A percentile compares a stretch with the other conserved stretches of the same genome.
Conservation (phyloP, 2,797 vertebrate species). For the Hoplostethus atlanticus region DNA sequence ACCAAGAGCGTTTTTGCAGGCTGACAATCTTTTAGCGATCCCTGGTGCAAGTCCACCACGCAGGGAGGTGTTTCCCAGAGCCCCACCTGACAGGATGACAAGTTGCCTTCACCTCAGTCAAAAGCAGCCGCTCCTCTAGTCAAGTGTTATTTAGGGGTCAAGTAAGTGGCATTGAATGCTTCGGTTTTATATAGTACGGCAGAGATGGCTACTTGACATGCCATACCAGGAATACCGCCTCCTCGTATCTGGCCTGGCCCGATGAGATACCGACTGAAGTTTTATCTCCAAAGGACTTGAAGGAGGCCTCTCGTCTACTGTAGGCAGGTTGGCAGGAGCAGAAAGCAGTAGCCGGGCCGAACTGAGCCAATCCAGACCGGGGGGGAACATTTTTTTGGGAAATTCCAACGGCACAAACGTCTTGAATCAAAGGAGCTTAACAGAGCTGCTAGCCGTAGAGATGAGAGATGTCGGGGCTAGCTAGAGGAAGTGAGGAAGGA, state of each 20-base stretch:
- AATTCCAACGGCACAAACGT: constrained; percentile 71
- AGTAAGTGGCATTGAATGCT: constrained; percentile 52
- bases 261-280: constrained; percentile 51
- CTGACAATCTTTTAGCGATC: not conserved
- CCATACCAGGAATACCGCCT: constrained; percentile 78
- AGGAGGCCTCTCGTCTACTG: constrained; percentile 69
- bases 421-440: constrained; percentile 62
- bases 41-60: not conserved
- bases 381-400: too few relatives aligned
- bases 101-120: constrained; percentile 28
- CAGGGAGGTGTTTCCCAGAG: not conserved
- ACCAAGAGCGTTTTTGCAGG: not conserved
- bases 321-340: constrained; percentile 52
- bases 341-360: constrained; percentile 38
- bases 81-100: constrained; percentile 8
- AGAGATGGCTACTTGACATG: constrained; percentile 73
- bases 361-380: constrained; percentile 47
- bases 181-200: constrained; percentile 64
- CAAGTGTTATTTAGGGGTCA: constrained; percentile 57
- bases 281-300: constrained; percentile 73
- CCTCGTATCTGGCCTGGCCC: constrained; percentile 66
- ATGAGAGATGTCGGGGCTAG: constrained; percentile 66
- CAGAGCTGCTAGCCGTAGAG: constrained; percentile 50
- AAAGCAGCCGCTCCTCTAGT: constrained; percentile 37
- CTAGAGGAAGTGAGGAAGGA: constrained; percentile 47